These are phyloP conservation scores for Callimico goeldii DNA, from an alignment of 2,797 vertebrate species.

Conservation along the genomic window DNA sequence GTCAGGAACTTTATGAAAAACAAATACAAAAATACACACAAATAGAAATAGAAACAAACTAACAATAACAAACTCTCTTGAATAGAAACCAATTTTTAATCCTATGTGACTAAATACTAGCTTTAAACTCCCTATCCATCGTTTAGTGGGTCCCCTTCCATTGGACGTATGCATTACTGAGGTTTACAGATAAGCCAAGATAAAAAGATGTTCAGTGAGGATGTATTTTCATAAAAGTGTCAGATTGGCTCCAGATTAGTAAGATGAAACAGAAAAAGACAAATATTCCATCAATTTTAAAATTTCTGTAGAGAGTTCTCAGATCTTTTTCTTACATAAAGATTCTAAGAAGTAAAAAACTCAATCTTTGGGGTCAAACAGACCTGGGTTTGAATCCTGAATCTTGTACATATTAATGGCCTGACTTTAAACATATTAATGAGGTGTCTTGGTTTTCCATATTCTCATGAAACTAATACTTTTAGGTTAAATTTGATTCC, in stretches of 20 bases:
- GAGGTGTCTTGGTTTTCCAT: neutral
- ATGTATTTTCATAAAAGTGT: neutral
- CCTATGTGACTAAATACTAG: neutral
- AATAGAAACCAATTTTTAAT: neutral
- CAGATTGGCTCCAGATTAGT: neutral
- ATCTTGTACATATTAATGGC: neutral
- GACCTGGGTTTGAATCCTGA: neutral
- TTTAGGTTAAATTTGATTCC: conserved; percentile 24
- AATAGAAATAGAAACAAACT: neutral
- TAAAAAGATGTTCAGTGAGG: neutral
- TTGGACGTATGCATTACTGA: neutral
- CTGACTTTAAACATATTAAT: neutral
- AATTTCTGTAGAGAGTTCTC: neutral
- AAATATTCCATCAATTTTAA: neutral
- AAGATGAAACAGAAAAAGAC: neutral
- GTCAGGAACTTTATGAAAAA: neutral
- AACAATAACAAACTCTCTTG: neutral
- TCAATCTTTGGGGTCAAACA: neutral
- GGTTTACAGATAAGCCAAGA: neutral
- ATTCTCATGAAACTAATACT: neutral
- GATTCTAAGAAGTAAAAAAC: neutral
- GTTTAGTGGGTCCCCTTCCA: neutral
- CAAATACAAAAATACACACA: neutral
- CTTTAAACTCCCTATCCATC: neutral
- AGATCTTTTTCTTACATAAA: neutral